A percentile compares a stretch with the other conserved stretches of the same genome.
These are phyloP conservation scores for Aporophyla nigra DNA, from an alignment of 2,888 invertebrate genomes.

Conservation along the genomic window DNA sequence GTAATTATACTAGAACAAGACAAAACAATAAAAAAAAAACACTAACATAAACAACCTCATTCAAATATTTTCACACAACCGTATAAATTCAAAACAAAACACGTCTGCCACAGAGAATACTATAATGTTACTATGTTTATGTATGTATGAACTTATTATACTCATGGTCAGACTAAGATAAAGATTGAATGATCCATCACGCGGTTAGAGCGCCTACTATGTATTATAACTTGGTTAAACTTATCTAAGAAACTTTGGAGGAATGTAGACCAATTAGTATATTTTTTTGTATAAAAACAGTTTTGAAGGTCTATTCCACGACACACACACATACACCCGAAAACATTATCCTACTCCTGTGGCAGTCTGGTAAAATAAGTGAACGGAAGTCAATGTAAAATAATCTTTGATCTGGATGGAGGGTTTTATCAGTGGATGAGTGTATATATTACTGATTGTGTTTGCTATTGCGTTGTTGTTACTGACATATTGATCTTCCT, in stretches of 20 bases:
- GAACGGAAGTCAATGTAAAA: background rate
- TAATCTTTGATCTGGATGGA: background rate
- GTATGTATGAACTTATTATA: slow-evolving; percentile 16
- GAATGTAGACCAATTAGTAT: background rate
- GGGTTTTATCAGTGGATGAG: slow-evolving; percentile 13
- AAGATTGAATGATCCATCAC: slow-evolving; percentile 39
- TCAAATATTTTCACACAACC: slow-evolving; percentile 1
- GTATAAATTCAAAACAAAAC: slow-evolving; percentile 24
- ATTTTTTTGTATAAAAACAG: background rate
- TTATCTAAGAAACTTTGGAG: background rate
- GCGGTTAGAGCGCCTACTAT: slow-evolving; percentile 3
- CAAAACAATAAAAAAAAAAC: background rate
- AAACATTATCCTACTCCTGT: no score
- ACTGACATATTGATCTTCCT: slow-evolving; percentile 34
- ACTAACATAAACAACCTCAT: background rate
- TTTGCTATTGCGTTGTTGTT: slow-evolving; percentile 14
- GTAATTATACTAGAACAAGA: no score
- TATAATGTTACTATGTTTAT: slow-evolving; percentile 2
- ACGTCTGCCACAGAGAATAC: slow-evolving; percentile 10
- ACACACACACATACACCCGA: background rate
- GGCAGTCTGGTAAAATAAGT: background rate
- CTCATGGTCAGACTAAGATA: slow-evolving; percentile 47
- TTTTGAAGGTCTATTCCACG: background rate
- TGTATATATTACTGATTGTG: slow-evolving; percentile 9
- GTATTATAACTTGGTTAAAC: background rate